These are phyloP conservation scores for Steinernema hermaphroditum DNA, from an alignment of 2,888 invertebrate species.

Conservation along the genomic window DNA sequence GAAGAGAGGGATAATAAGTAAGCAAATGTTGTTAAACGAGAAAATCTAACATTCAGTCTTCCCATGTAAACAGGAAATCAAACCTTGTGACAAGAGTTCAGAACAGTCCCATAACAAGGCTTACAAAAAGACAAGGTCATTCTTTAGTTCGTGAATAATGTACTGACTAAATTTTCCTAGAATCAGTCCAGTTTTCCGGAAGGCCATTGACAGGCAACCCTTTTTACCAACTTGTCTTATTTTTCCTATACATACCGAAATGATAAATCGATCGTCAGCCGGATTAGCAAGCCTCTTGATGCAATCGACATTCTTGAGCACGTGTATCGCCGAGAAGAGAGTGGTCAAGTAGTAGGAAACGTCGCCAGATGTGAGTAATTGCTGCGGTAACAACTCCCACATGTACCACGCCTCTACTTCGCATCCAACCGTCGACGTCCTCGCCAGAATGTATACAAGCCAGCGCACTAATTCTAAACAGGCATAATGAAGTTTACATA, in stretches of 20 bases:
- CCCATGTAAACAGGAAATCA: too few species aligned
- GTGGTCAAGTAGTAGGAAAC: conserved; percentile 93
- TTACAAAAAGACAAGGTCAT: too few species aligned
- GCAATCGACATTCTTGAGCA: conserved; percentile 75
- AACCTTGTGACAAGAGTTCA: too few species aligned
- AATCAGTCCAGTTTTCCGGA: too few species aligned
- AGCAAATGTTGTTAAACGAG: too few species aligned
- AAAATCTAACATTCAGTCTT: too few species aligned
- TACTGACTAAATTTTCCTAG: too few species aligned
- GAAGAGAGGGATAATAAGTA: too few species aligned
- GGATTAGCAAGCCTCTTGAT: conserved; percentile 44
- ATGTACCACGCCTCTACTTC: conserved; percentile 94
- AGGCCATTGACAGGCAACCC: too few species aligned
- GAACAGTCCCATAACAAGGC: too few species aligned
- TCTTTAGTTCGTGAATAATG: too few species aligned
- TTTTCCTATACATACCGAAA: not conserved
- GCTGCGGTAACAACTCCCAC: conserved; percentile 88
- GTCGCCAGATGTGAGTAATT: conserved; percentile 78
- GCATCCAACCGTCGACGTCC: conserved; percentile 84
- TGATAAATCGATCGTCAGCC: conserved; percentile 3
- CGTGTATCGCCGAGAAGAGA: conserved; percentile 86
- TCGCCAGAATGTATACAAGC: conserved; percentile 86
- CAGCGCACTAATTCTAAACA: conserved; percentile 89
- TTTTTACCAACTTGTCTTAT: too few species aligned
- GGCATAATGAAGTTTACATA: not conserved